Evolutionary conservation across 1,140 invertebrate species (phyloP).

Genomic region (Sipha flava): DNA sequence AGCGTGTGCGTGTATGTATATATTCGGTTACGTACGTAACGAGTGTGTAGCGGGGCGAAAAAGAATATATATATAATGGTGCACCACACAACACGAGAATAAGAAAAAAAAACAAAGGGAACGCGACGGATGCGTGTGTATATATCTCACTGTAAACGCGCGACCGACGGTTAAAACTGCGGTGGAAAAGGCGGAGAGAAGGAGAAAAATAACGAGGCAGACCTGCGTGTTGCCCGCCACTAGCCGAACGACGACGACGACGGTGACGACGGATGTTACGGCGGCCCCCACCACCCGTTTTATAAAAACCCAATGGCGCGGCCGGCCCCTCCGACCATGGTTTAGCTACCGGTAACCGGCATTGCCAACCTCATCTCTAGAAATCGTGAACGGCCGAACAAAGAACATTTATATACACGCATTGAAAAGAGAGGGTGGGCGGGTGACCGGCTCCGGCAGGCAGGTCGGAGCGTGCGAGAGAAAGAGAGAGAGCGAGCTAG

Average conservation of each 20-base stretch:
- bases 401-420: constrained; percentile 22
- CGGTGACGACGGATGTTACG: constrained; percentile 22
- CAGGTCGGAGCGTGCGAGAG: background rate
- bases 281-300: constrained; percentile 22
- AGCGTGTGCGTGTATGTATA: constrained; percentile 6
- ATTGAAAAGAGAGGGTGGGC: background rate
- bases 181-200: constrained; percentile 31
- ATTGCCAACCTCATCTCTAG: constrained; percentile 30
- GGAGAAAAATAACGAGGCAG: constrained; percentile 30
- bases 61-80: background rate
- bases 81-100: background rate
- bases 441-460: background rate
- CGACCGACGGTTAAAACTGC: constrained; percentile 46
- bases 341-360: constrained; percentile 27
- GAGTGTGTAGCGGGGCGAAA: background rate
- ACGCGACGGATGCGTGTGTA: constrained; percentile 11
- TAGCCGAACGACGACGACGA: constrained; percentile 21
- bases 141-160: constrained; percentile 24
- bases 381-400: constrained; percentile 27
- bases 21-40: constrained; percentile 7
- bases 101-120: constrained; percentile 33
- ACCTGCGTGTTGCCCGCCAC: constrained; percentile 30
- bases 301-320: constrained; percentile 30
- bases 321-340: constrained; percentile 2
- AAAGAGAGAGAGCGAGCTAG: background rate